phyloP scores from a whole-genome alignment of 1,140 invertebrate genomes.

The Acromyrmex heyeri region DNA sequence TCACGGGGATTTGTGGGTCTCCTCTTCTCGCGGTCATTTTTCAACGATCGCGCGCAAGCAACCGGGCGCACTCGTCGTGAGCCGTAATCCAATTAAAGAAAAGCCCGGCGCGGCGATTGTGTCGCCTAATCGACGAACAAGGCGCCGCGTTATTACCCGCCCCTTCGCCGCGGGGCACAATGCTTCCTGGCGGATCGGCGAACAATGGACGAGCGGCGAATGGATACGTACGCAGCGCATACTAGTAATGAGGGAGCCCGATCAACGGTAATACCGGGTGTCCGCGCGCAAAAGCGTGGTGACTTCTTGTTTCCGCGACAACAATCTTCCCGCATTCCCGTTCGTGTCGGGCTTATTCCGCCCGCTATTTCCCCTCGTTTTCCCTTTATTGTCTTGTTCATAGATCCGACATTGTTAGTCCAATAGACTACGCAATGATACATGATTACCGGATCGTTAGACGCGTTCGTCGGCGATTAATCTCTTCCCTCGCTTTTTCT shows the following conservation, averaged over 20 bases:
- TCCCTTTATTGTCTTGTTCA: conserved; percentile 59
- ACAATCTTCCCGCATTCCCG: conserved; percentile 80
- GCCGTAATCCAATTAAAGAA: conserved; percentile 75
- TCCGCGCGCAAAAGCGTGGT: conserved; percentile 58
- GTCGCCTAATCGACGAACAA: conserved; percentile 77
- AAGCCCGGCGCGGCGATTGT: conserved; percentile 70
- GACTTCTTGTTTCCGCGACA: conserved; percentile 70
- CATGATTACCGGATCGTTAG: conserved; percentile 45
- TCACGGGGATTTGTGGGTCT: conserved; percentile 69
- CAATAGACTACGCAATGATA: conserved; percentile 32
- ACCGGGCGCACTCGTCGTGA: conserved; percentile 64
- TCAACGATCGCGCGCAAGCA: conserved; percentile 59
- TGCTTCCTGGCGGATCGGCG: conserved; percentile 73
- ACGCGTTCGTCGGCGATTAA: conserved; percentile 49
- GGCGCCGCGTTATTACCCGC: conserved; percentile 76
- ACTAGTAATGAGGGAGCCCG: conserved; percentile 73
- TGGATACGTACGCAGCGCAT: conserved; percentile 73
- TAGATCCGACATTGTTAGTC: conserved; percentile 58
- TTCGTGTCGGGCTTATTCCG: conserved; percentile 19
- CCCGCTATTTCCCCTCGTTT: conserved; percentile 39
- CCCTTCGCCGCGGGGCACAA: conserved; percentile 65
- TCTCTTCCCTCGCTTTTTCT: conserved; percentile 19
- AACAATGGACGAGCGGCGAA: conserved; percentile 73
- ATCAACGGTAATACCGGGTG: conserved; percentile 75
- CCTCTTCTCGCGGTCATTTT: conserved; percentile 69